phyloP scores from a whole-genome alignment of 64 coral and sea anemone genomes.

The Trachythela sp. region DNA sequence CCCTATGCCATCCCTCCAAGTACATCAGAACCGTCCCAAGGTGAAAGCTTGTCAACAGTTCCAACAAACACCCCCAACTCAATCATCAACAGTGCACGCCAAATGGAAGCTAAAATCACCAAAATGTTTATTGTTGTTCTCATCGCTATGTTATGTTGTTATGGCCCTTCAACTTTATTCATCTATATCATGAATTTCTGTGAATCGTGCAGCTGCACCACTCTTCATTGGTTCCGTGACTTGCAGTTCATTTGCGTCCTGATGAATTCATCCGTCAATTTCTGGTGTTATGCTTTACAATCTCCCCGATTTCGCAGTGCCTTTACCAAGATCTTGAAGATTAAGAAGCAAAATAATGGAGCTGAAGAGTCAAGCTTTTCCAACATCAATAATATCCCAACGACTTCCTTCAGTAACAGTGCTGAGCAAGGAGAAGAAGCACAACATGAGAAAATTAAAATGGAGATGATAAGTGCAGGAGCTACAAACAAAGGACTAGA shows the following conservation, averaged over 20 bases:
- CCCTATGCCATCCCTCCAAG: not conserved
- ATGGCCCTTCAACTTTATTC: conserved; percentile 7
- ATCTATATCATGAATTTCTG: conserved; percentile 27
- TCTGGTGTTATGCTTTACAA: not conserved
- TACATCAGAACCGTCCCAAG: not conserved
- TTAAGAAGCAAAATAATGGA: not conserved
- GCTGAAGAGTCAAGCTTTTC: not conserved
- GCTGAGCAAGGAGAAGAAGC: not conserved
- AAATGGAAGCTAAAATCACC: not conserved
- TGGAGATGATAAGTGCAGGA: not conserved
- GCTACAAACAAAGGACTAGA: not conserved
- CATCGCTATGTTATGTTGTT: not conserved
- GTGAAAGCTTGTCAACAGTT: not conserved
- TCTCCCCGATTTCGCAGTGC: conserved; percentile 1
- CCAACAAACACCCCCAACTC: not conserved
- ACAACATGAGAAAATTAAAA: not conserved
- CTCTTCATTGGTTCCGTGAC: not conserved
- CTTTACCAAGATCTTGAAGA: not conserved
- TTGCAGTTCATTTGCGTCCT: not conserved
- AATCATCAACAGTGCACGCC: not conserved
- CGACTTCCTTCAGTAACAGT: not conserved
- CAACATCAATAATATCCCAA: not conserved
- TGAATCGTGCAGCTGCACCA: not conserved
- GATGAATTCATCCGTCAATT: not conserved
- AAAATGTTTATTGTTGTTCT: conserved; percentile 18